A percentile compares a stretch with the other conserved stretches of the same genome.
These are phyloP conservation scores for Panzeria rudis DNA, from an alignment of 2,888 invertebrate genomes.

Conservation along the genomic window DNA sequence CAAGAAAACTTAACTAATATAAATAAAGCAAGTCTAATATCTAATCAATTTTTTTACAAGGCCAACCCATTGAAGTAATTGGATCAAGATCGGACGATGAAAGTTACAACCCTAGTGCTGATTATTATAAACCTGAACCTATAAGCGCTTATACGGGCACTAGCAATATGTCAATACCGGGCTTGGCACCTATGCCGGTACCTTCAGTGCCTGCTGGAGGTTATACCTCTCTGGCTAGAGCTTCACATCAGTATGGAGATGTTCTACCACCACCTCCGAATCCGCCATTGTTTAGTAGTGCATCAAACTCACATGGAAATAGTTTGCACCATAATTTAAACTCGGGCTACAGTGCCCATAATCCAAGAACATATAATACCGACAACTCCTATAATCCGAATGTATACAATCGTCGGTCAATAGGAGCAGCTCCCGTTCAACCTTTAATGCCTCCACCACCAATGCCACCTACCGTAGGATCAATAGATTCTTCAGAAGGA, in stretches of 20 bases:
- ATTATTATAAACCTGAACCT: slow-evolving; percentile 84
- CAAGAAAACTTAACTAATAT: too few relatives aligned
- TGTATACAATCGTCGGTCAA: slow-evolving; percentile 54
- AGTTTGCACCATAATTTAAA: slow-evolving; percentile 62
- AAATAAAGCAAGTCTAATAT: too few relatives aligned
- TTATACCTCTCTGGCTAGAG: slow-evolving; percentile 76
- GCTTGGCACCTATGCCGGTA: slow-evolving; percentile 76
- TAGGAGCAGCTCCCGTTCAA: slow-evolving; percentile 62
- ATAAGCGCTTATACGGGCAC: slow-evolving; percentile 76
- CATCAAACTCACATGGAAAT: slow-evolving; percentile 63
- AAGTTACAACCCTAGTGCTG: slow-evolving; percentile 83
- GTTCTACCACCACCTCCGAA: slow-evolving; percentile 73
- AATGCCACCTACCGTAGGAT: slow-evolving; percentile 80
- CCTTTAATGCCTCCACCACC: slow-evolving; percentile 81
- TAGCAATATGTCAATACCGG: slow-evolving; percentile 74
- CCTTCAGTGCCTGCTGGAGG: slow-evolving; percentile 78
- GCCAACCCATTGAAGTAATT: slow-evolving; percentile 86
- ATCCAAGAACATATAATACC: slow-evolving; percentile 70
- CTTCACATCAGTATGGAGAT: slow-evolving; percentile 74
- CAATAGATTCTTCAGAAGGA: slow-evolving; percentile 73
- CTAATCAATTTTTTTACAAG: slow-evolving; percentile 75
- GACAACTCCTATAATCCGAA: slow-evolving; percentile 61
- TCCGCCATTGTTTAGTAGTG: slow-evolving; percentile 71
- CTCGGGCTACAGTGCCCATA: slow-evolving; percentile 63
- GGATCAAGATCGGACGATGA: slow-evolving; percentile 85